Evolutionary conservation across 1,140 invertebrate genomes (phyloP).

Genomic region (Drosophila carrolli): DNA sequence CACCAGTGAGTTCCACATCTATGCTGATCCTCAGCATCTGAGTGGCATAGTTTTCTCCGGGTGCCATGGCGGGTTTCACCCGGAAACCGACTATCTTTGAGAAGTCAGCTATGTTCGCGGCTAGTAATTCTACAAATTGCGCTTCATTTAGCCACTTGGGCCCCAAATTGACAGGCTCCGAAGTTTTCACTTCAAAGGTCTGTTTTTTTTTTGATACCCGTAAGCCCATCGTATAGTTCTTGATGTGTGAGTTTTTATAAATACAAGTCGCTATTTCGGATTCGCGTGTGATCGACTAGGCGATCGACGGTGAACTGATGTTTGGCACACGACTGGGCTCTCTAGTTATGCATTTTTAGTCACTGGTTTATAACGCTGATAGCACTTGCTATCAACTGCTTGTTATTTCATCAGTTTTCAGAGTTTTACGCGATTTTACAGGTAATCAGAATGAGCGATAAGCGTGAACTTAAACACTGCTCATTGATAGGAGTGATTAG

Average conservation of each 20-base stretch:
- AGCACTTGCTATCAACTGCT: background rate
- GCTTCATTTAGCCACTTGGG: constrained; percentile 85
- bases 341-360: constrained; percentile 23
- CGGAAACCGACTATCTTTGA: constrained; percentile 65
- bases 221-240: constrained; percentile 19
- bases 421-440: background rate
- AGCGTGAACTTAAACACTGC: background rate
- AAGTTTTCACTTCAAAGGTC: constrained; percentile 5
- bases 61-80: constrained; percentile 45
- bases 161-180: constrained; percentile 7
- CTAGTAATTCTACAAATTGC: constrained; percentile 84
- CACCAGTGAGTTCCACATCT: constrained; percentile 64
- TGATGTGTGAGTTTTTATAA: background rate
- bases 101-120: constrained; percentile 66
- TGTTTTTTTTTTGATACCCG: constrained; percentile 20
- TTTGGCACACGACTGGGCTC: background rate
- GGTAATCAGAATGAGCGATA: background rate
- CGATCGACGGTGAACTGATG: constrained; percentile 25
- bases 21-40: constrained; percentile 65
- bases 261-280: background rate
- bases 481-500: background rate
- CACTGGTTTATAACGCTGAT: background rate
- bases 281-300: constrained; percentile 4
- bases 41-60: constrained; percentile 77
- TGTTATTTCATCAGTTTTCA: constrained; percentile 14